Conservation (phyloP, 2,888 invertebrate genomes). For the Limenitis camilla region DNA sequence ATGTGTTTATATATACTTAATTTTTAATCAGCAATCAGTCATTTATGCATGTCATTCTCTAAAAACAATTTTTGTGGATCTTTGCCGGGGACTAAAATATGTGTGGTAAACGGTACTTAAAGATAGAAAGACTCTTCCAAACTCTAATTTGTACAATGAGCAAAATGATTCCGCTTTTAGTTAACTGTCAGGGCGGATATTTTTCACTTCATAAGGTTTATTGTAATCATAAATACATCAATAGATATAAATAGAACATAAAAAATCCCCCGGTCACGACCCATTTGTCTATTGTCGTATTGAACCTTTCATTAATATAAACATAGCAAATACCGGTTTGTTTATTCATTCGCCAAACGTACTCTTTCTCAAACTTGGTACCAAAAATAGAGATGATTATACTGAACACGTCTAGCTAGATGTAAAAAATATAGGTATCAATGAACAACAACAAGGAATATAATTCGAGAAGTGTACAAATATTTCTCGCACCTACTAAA, state of each 20-base stretch:
- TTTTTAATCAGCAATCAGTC: conserved; percentile 28
- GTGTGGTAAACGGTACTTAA: conserved; percentile 15
- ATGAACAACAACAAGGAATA: conserved; percentile 72
- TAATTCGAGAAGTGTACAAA: conserved; percentile 71
- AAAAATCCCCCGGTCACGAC: conserved; percentile 18
- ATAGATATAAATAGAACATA: conserved; percentile 10
- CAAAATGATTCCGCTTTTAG: conserved; percentile 29
- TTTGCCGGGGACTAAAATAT: conserved; percentile 16
- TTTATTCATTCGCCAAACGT: conserved; percentile 35
- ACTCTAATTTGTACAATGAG: conserved; percentile 26
- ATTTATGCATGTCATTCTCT: conserved; percentile 21
- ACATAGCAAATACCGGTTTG: conserved; percentile 19
- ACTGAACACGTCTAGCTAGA: conserved; percentile 70
- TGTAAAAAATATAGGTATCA: conserved; percentile 73
- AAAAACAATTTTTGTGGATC: conserved; percentile 17
- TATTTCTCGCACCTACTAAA: conserved; percentile 67
- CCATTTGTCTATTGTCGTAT: conserved; percentile 15
- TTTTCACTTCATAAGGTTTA: conserved; percentile 25
- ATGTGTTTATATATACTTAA: conserved; percentile 24
- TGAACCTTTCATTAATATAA: conserved; percentile 26
- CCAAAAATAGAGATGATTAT: conserved; percentile 71
- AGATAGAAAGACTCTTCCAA: conserved; percentile 21
- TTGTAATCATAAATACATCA: conserved; percentile 17
- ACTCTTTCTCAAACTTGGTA: conserved; percentile 49
- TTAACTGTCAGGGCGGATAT: conserved; percentile 30